Evolutionary conservation across 2,797 vertebrate genomes (phyloP), one percentile per base, ranked within the genome.

Genomic region (Myripristis murdjan): DNA sequence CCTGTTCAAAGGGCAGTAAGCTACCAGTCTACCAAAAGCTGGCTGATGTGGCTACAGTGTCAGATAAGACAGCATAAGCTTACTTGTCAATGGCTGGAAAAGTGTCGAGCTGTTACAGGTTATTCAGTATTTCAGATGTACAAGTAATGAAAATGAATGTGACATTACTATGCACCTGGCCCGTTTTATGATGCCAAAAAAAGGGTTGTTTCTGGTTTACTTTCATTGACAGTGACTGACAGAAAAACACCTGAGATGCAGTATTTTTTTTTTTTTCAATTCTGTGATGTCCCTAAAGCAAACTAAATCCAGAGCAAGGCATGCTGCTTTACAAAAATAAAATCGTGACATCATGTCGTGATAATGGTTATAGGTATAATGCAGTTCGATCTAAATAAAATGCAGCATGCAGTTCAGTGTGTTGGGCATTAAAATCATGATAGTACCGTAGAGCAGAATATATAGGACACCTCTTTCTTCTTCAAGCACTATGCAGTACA

Each of bases 401-500:
- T 7, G 70, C 80, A 82, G 73, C 88, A 89, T 92, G 90, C 90
- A 78, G 35, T 81, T 81, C n/a, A 83, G 75, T 70, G 82, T 65
- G 58, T 75, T 79, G 81, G 86, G 79, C 62, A 85, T 63, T 82
- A 64, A 87, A 85, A 75, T 80, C 28, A 33, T 60, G 81, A 76
- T 69, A 79, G 85, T 84, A 82, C 70, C 85, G 75, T 76, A 68
- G 71, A 79, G 76, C 64, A 77, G 76, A 90, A 89, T 88, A 87
- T 66, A 82, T 62, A 69, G 71, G 77, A 86, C 70, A 74, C 66
- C 61, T 73, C 81, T 56, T 53, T 75, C 74, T 70, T 81, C 76
- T 79, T 89, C 80, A 87, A 91, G 86, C 89, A 64, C 75, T 73
- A 85, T 69, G 43, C 60, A 85, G 79, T 87, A 92, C 81, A 90